Base-by-base conservation (phyloP, 2,797 vertebrate species). In the Cynodonichthys magdalenae region DNA sequence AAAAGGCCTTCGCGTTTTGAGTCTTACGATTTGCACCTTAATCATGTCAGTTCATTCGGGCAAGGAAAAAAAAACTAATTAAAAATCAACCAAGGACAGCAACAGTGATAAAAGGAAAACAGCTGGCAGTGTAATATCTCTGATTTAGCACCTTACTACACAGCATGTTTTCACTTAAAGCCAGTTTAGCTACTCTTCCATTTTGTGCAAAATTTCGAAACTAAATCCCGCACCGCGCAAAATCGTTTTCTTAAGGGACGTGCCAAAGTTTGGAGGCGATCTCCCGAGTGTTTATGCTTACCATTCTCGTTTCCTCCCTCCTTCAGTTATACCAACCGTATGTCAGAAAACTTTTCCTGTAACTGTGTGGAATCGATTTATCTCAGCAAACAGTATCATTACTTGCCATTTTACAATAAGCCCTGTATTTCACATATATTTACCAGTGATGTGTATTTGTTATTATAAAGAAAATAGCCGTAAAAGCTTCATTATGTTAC, bases 371-470 rank as follows among this genome's bases (percentile, higher is more conserved):
- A 93, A 92, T 91, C 90, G 90, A 87, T 96, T 97, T 95, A 96
- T 96, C 96, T 97, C 97, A 97, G 96, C 96, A 96, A 96, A 97
- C 96, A 97, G 96, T 98, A 99, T 96, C 96, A 97, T 98, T 97
- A 98, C 96, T 95, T 98, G 96, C 96, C 97, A 97, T 98, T 98
- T 98, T 99, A 98, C 96, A 97, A 96, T 98, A 97, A 98, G 96
- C 96, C 96, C 97, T 95, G 96, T 98, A 97, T 98, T 98, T 99
- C 96, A 98, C 96, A 95, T 98, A 99, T 99, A 99, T 98, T 98
- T 99, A 99, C 97, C 97, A 98, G 97, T 99, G 97, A 98, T 96
- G 97, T 97, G 97, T 99, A 98, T 99, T 98, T 98, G 97, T 98
- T 98, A 98, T 98, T 97, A 97, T 97, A 98, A 97, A 98, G 96